phyloP scores from a whole-genome alignment of 2,113 vertebrate species.

The Verasper variegatus region DNA sequence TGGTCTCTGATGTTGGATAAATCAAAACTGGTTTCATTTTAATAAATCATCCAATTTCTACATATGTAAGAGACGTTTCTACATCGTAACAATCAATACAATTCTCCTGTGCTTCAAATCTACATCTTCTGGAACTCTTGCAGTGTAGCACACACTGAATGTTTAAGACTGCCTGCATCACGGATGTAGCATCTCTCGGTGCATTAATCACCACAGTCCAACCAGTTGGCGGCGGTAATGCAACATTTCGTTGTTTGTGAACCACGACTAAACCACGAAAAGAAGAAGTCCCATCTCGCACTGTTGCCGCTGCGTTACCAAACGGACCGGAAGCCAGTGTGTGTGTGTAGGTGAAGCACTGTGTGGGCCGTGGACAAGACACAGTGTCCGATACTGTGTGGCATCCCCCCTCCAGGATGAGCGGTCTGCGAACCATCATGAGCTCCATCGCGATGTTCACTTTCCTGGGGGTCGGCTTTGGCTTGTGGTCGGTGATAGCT shows the following conservation, averaged over 20 bases:
- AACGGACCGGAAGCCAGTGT: not conserved
- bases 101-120: no score
- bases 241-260: not conserved
- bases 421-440: slow-evolving; percentile 52
- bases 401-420: slow-evolving; percentile 42
- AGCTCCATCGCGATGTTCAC: not conserved
- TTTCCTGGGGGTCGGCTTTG: slow-evolving; percentile 40
- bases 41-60: no score
- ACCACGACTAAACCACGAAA: not conserved
- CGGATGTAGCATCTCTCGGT: no score
- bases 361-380: no score
- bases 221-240: slow-evolving; percentile 2
- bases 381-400: not conserved
- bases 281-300: slow-evolving; percentile 19
- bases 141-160: no score
- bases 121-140: no score
- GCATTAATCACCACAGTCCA: not conserved
- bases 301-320: not conserved
- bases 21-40: no score
- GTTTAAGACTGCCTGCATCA: no score
- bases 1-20: no score
- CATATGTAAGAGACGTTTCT: no score
- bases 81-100: no score
- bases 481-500: slow-evolving; percentile 60
- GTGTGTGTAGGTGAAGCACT: no score